These are phyloP conservation scores for Exocentrus adspersus DNA, from an alignment of 2,888 invertebrate species.

Conservation along the genomic window DNA sequence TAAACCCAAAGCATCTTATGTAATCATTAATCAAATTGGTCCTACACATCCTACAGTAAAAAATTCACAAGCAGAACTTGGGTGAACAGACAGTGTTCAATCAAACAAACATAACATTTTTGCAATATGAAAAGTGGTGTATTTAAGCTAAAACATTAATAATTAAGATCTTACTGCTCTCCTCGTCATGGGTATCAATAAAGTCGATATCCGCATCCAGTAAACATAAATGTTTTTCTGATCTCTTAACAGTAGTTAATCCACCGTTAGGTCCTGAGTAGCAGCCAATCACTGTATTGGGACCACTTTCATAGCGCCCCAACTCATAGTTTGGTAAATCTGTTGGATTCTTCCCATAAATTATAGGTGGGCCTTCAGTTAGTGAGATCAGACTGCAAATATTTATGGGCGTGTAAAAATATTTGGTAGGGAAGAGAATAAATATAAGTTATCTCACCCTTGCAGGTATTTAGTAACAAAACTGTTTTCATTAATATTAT, in stretches of 20 bases:
- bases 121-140: not conserved
- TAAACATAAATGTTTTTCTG: constrained; percentile 73
- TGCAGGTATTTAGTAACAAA: constrained; percentile 77
- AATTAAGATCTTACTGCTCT: constrained; percentile 53
- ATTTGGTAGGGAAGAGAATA: not conserved
- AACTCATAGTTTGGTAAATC: constrained; percentile 75
- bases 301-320: constrained; percentile 65
- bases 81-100: too few relatives aligned
- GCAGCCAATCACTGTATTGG: constrained; percentile 73
- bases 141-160: too few relatives aligned
- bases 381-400: constrained; percentile 53
- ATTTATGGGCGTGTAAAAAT: too few relatives aligned
- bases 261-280: constrained; percentile 87
- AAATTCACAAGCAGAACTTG: too few relatives aligned
- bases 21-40: not conserved
- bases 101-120: too few relatives aligned
- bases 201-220: constrained; percentile 77
- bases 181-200: constrained; percentile 69
- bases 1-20: constrained; percentile 28
- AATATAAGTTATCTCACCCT: constrained; percentile 67
- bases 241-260: constrained; percentile 76
- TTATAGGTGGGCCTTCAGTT: constrained; percentile 68
- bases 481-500: constrained; percentile 67
- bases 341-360: constrained; percentile 76
- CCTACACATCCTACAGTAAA: too few relatives aligned